These are phyloP conservation scores for Prolemur simus DNA, from an alignment of 2,113 vertebrate genomes.

Conservation along the genomic window DNA sequence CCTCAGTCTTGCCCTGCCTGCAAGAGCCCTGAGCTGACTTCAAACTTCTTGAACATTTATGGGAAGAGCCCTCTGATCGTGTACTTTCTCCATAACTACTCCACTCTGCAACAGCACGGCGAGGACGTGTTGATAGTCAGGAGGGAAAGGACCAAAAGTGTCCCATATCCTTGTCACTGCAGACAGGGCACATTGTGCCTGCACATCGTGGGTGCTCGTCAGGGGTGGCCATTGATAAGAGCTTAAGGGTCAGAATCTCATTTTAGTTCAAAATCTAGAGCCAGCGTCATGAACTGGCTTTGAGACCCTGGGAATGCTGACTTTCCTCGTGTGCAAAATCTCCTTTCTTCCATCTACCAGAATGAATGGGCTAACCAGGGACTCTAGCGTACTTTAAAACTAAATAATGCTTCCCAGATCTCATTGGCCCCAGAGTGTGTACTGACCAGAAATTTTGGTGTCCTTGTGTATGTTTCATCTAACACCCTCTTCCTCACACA, in stretches of 20 bases:
- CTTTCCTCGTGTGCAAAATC: neutral
- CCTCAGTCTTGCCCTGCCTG: constrained; percentile 67
- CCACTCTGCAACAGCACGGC: constrained; percentile 31
- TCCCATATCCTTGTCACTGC: constrained; percentile 57
- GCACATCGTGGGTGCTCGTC: rapidly evolving
- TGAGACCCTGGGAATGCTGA: neutral
- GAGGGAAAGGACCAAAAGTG: constrained; percentile 57
- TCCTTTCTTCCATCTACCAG: neutral
- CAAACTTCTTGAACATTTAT: constrained; percentile 67
- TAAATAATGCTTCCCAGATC: neutral
- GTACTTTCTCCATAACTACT: constrained; percentile 66
- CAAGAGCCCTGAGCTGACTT: constrained; percentile 34
- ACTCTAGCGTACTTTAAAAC: neutral
- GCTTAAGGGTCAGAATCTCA: neutral
- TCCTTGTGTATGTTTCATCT: neutral
- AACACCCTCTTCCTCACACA: neutral
- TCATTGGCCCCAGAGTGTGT: neutral
- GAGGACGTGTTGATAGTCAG: constrained; percentile 58
- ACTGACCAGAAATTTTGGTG: neutral
- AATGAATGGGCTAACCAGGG: neutral
- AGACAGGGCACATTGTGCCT: rapidly evolving
- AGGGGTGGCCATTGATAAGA: neutral
- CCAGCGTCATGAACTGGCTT: neutral
- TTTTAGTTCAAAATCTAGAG: neutral
- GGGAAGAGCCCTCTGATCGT: constrained; percentile 73